Percentiles rank a stretch among this genome's conserved stretches.
phyloP scores from a whole-genome alignment of 37 sponge, comb jelly and placozoan genomes.

The Mnemiopsis leidyi region DNA sequence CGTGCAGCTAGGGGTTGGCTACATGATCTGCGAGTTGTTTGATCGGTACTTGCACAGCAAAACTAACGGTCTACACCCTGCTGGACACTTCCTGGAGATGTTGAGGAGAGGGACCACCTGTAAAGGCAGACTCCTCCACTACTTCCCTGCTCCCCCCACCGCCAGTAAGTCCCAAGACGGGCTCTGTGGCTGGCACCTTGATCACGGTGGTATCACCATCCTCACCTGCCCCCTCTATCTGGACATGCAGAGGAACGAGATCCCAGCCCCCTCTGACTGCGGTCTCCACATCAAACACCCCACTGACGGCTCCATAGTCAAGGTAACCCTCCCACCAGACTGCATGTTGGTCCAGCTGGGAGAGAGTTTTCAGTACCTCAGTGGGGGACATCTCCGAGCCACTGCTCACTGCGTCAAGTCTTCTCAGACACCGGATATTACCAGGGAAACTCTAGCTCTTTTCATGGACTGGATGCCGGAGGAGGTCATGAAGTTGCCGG shows the following conservation, averaged over 20 bases:
- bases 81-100: not conserved
- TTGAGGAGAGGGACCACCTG: not conserved
- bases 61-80: not conserved
- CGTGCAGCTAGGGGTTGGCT: not conserved
- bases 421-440: not conserved
- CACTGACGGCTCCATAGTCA: not conserved
- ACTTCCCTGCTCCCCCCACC: slow-evolving; percentile 37
- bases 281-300: slow-evolving; percentile 39
- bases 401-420: slow-evolving; percentile 49
- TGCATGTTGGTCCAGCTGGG: not conserved
- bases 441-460: slow-evolving; percentile 18
- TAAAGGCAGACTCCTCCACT: not conserved
- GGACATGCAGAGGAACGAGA: slow-evolving; percentile 14
- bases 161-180: not conserved
- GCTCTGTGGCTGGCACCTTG: slow-evolving; percentile 48
- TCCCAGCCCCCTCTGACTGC: slow-evolving; percentile 9
- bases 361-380: slow-evolving; percentile 19
- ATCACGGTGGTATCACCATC: slow-evolving; percentile 49
- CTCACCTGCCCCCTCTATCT: slow-evolving; percentile 8
- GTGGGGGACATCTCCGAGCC: not conserved
- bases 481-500: not conserved
- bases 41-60: not conserved
- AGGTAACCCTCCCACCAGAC: not conserved
- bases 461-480: slow-evolving; percentile 29
- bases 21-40: slow-evolving; percentile 29